Conservation (phyloP, 30 jellyfish, hydroid and myxozoan genomes). For the Hydractinia symbiolongicarpus region DNA sequence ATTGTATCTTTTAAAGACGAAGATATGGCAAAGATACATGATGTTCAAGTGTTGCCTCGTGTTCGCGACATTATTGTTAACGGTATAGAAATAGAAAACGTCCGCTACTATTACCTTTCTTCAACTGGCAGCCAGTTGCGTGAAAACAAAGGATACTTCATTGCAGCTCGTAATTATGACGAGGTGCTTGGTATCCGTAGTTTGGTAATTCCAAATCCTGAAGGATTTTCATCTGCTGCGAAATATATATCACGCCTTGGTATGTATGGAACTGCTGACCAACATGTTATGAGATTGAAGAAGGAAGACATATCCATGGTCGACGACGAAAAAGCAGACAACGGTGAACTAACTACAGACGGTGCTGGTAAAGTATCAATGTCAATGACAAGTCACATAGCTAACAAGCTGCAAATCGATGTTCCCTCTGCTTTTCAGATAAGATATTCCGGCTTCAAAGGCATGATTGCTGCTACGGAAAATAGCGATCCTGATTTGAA, state of each 20-base stretch:
- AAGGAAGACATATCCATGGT: neutral
- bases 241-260: slow-evolving; percentile 58
- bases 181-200: slow-evolving; percentile 45
- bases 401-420: slow-evolving; percentile 22
- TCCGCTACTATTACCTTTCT: slow-evolving; percentile 41
- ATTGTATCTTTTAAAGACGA: slow-evolving; percentile 59
- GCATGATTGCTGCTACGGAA: slow-evolving; percentile 44
- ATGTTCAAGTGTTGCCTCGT: neutral
- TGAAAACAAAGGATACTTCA: slow-evolving; percentile 59
- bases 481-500: slow-evolving; percentile 30
- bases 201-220: slow-evolving; percentile 27
- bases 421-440: slow-evolving; percentile 66
- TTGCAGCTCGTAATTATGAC: slow-evolving; percentile 36
- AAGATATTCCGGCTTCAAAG: slow-evolving; percentile 63
- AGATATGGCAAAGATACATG: slow-evolving; percentile 46
- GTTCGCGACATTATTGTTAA: slow-evolving; percentile 15
- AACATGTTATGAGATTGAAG: neutral
- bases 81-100: slow-evolving; percentile 29
- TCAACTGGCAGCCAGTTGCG: slow-evolving; percentile 76
- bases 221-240: slow-evolving; percentile 39
- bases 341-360: slow-evolving; percentile 61
- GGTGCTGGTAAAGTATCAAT: slow-evolving; percentile 71
- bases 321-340: slow-evolving; percentile 41
- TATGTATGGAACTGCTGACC: slow-evolving; percentile 64
- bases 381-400: slow-evolving; percentile 25